Conservation (phyloP, 2,888 invertebrate genomes). For the Agrotis puta region DNA sequence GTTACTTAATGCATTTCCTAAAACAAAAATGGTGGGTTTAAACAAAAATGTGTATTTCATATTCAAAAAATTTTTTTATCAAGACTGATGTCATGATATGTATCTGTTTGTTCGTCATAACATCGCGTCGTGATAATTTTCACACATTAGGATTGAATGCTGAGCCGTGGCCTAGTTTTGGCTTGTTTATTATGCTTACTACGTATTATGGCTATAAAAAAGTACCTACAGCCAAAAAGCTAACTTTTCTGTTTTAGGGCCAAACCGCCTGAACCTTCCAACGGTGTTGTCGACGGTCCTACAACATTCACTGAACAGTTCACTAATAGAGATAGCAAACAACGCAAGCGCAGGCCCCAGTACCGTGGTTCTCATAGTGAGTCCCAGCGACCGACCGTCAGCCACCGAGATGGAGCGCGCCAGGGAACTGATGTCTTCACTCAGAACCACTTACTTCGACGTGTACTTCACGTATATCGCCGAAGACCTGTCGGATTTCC, state of each 20-base stretch:
- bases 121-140: conserved; percentile 36
- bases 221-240: background rate
- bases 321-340: conserved; percentile 77
- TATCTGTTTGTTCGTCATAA: background rate
- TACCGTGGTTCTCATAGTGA: conserved; percentile 89
- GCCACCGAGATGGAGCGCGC: conserved; percentile 83
- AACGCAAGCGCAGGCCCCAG: conserved; percentile 82
- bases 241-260: conserved; percentile 82
- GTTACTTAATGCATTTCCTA: background rate
- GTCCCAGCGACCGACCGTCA: conserved; percentile 86
- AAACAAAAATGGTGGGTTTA: background rate
- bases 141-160: conserved; percentile 4
- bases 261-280: conserved; percentile 87
- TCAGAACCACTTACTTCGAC: conserved; percentile 88
- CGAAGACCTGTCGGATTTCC: conserved; percentile 82
- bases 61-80: background rate
- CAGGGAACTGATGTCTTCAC: conserved; percentile 81
- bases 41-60: too few species aligned
- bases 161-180: conserved; percentile 15
- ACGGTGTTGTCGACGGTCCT: conserved; percentile 87
- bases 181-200: background rate
- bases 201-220: background rate
- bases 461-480: conserved; percentile 90
- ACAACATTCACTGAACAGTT: conserved; percentile 85
- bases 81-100: background rate